Evolutionary conservation across 2,113 vertebrate species (phyloP), one percentile per base, ranked within the genome.

Genomic region (Chloebia gouldiae): DNA sequence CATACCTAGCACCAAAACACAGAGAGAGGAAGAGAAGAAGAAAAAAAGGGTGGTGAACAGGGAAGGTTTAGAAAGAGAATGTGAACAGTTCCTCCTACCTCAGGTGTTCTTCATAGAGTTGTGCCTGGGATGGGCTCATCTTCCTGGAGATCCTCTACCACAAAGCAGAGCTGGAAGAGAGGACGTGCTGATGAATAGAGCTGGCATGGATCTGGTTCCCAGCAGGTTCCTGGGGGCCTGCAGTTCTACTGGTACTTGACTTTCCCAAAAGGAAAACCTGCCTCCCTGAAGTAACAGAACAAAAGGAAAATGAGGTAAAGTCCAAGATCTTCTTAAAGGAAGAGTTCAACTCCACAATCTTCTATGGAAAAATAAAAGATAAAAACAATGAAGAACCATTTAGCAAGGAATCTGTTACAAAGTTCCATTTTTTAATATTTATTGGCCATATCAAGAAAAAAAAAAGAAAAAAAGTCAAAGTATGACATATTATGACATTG

Each of bases 81-180:
- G 0, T 25, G 16, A 70, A 25, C 11, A 42, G 25, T 13, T 86
- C 21, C 22, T 77, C 39, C 42, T 35, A 11, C 37, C 42, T 85
- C 28, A 73, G 28, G 8, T 40, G 9, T 5, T 92, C 11, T 10
- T 59, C 42, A 13, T 6, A 25, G 23, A 39, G 23, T 5, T 0
- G 0, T 35, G 8, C 11, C 35, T 57, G 11, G 28, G 15, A 82
- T 0, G 2, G 56, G 40, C 25, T 23, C 1, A 3, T 5, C 31
- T 51, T 53, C 53, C 42, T 56, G 42, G 37, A 78, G 18, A 27
- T 21, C 7, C 5, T 54, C 11, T 68, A 40, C 2, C 37, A 57
- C 60, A 75, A 39, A 75, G 30, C 2, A 45, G 16, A 0, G 0
- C 30, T 57, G 28, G 18, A 13, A 71, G 13, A 63, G 1, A 35